phyloP scores from a whole-genome alignment of 2,113 vertebrate species.

The Melospiza georgiana region DNA sequence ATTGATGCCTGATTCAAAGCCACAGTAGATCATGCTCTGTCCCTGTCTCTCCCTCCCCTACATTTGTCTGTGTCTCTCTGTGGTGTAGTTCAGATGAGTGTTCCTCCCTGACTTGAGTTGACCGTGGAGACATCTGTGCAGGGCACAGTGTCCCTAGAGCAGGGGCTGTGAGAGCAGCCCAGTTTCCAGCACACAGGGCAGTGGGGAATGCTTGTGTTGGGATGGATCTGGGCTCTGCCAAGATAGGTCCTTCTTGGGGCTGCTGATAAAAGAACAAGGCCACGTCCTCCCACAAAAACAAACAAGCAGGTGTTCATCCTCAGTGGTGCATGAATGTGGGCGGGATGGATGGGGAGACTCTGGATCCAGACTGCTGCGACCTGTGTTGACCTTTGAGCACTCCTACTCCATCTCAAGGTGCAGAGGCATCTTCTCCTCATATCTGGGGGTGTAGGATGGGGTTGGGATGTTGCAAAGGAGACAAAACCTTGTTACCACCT shows the following conservation, averaged over 20 bases:
- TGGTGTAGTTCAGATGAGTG: not conserved
- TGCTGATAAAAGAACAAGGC: not conserved
- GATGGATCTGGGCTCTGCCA: not conserved
- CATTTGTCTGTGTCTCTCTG: not conserved
- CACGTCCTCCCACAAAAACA: not conserved
- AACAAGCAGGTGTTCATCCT: not conserved
- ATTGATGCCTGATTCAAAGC: not conserved
- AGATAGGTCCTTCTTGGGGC: not conserved
- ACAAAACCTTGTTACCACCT: not conserved
- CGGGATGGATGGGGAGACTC: not conserved
- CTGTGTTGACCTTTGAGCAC: not conserved
- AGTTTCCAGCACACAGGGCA: not conserved
- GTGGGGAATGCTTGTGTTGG: not conserved
- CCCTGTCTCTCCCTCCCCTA: rapidly evolving
- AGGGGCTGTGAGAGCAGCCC: not conserved
- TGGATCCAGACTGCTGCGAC: not conserved
- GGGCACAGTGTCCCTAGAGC: not conserved
- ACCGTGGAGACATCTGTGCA: not conserved
- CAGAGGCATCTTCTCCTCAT: not conserved
- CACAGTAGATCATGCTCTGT: not conserved
- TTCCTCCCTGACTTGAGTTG: not conserved
- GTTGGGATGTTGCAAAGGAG: not conserved
- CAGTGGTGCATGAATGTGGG: not conserved
- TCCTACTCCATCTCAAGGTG: not conserved
- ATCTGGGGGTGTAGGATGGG: not conserved